Conservation (phyloP, 2,113 vertebrate genomes). For the Australoheros scitulus region DNA sequence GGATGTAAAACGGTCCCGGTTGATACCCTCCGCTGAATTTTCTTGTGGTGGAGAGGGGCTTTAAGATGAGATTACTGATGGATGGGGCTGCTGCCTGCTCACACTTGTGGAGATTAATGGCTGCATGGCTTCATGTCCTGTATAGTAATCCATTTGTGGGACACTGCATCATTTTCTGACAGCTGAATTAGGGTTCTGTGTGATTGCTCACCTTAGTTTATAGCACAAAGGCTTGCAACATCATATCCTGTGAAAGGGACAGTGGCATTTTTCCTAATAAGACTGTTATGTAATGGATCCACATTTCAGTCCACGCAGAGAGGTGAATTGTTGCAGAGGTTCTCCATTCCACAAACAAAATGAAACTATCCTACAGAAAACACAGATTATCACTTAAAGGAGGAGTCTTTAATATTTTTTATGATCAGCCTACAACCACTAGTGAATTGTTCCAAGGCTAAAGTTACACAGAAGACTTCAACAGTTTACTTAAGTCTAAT, state of each 20-base stretch:
- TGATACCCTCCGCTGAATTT: conserved; percentile 11
- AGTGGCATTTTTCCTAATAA: conserved; percentile 9
- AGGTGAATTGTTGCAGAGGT: not conserved
- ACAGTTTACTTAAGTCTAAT: not conserved
- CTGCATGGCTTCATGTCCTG: conserved; percentile 47
- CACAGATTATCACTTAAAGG: not conserved
- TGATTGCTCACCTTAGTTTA: conserved; percentile 53
- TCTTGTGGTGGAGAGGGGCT: conserved; percentile 32
- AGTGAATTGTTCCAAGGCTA: not conserved
- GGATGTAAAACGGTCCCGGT: not conserved
- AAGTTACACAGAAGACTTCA: not conserved
- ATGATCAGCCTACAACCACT: not conserved
- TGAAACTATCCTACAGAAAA: not conserved
- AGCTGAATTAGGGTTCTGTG: conserved; percentile 54
- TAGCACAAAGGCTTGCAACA: conserved; percentile 43
- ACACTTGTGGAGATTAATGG: conserved; percentile 50
- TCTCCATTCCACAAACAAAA: not conserved
- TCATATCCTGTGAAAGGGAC: conserved; percentile 4
- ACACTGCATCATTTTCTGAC: conserved; percentile 60
- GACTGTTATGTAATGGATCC: conserved; percentile 14
- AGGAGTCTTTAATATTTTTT: not conserved
- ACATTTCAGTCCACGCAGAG: not conserved
- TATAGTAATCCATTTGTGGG: conserved; percentile 60
- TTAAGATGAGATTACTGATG: conserved; percentile 62
- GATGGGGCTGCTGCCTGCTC: conserved; percentile 46